Conservation (phyloP, 1,140 invertebrate genomes). For the Drosophila punjabiensis region DNA sequence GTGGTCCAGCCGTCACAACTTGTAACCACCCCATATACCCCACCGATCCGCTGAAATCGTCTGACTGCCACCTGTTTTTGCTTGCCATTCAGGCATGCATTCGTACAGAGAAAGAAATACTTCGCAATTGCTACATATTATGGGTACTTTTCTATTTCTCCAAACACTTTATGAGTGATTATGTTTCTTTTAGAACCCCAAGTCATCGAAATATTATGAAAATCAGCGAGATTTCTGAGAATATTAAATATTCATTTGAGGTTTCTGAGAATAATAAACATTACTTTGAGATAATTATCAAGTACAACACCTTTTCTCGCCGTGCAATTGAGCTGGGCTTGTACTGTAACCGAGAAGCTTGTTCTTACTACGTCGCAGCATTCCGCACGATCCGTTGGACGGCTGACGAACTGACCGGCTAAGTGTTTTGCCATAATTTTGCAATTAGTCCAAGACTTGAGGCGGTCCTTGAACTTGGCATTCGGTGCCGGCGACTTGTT, state of each 20-base stretch:
- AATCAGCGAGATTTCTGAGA: too few relatives aligned
- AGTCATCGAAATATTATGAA: too few relatives aligned
- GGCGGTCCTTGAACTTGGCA: conserved; percentile 77
- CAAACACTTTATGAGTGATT: too few relatives aligned
- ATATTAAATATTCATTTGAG: too few relatives aligned
- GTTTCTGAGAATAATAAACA: neutral
- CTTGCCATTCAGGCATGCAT: conserved; percentile 33
- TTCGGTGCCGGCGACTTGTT: conserved; percentile 51
- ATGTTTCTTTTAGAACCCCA: too few relatives aligned
- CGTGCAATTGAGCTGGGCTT: conserved; percentile 14
- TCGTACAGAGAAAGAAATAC: neutral
- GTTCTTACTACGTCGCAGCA: conserved; percentile 66
- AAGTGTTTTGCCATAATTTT: conserved; percentile 55
- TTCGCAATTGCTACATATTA: too few relatives aligned
- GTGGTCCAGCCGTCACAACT: conserved; percentile 29
- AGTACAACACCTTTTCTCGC: neutral
- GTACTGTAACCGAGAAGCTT: conserved; percentile 29
- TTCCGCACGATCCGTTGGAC: conserved; percentile 20
- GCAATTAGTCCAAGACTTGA: conserved; percentile 52
- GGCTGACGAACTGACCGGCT: conserved; percentile 10
- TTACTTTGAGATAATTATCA: neutral
- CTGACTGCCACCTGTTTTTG: conserved; percentile 31
- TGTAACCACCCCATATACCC: conserved; percentile 6
- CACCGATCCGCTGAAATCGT: conserved; percentile 8
- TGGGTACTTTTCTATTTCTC: too few relatives aligned